A percentile compares a stretch with the other conserved stretches of the same genome.
Conservation (phyloP, 2,797 vertebrate genomes). For the Aulostomus chinensis region DNA sequence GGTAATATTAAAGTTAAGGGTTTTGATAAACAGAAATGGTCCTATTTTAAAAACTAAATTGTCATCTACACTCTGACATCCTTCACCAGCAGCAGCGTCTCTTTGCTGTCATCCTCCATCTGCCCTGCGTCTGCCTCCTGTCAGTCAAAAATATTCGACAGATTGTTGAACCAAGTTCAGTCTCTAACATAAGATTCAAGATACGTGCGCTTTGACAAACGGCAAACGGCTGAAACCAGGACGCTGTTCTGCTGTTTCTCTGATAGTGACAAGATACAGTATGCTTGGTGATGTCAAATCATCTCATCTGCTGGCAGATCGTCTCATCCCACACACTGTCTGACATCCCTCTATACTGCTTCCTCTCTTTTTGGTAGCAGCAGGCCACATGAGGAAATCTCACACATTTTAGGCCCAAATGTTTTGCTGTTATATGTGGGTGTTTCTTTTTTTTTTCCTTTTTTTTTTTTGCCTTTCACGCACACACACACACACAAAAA, state of each 20-base stretch:
- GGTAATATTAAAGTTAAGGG: conserved; percentile 9
- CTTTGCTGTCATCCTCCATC: conserved; percentile 16
- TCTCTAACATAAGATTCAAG: conserved; percentile 14
- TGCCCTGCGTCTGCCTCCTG: conserved; percentile 9
- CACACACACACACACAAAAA: no score
- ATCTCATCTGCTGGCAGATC: conserved; percentile 37
- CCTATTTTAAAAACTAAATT: conserved; percentile 9
- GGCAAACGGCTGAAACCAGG: conserved; percentile 39
- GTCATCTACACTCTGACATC: conserved; percentile 6
- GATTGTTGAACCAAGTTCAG: conserved; percentile 16
- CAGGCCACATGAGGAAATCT: conserved; percentile 23
- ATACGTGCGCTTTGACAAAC: conserved; percentile 17
- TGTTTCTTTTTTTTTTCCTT: conserved; percentile 24
- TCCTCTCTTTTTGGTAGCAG: conserved; percentile 32
- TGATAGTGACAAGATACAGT: conserved; percentile 46
- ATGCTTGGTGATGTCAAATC: conserved; percentile 45
- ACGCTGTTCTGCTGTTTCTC: conserved; percentile 18
- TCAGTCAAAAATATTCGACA: conserved; percentile 28
- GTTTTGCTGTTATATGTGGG: conserved; percentile 36
- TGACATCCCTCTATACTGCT: conserved; percentile 40
- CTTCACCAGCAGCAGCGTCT: background rate
- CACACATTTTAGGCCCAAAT: conserved; percentile 21
- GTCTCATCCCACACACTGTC: conserved; percentile 48
- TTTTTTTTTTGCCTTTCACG: conserved; percentile 10
- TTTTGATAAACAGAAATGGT: conserved; percentile 26